Evolutionary conservation across 2,888 invertebrate genomes (phyloP).

Genomic region (Eupithecia tripunctaria): DNA sequence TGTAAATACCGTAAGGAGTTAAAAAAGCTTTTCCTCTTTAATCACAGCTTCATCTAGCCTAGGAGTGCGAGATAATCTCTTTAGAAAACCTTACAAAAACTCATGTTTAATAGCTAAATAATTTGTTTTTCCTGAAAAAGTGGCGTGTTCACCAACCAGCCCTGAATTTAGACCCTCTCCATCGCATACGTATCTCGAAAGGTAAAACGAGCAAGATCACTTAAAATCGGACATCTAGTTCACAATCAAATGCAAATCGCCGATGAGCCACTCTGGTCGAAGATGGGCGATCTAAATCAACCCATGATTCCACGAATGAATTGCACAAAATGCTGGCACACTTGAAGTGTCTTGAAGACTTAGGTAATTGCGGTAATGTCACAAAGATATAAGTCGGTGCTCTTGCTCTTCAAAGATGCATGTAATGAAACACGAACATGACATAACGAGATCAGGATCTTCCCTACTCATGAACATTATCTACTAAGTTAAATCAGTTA

Average conservation of each 20-base stretch:
- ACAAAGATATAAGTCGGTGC: not conserved
- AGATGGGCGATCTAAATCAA: not conserved
- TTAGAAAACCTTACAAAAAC: not conserved
- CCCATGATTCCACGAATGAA: not conserved
- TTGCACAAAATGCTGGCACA: not conserved
- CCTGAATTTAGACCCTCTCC: conserved; percentile 42
- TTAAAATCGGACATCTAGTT: conserved; percentile 58
- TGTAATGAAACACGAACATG: not conserved
- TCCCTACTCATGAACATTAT: not conserved
- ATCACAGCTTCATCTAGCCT: not conserved
- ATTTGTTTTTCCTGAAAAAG: not conserved
- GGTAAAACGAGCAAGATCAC: conserved; percentile 73
- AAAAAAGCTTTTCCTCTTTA: not conserved
- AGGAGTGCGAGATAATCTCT: too few relatives aligned
- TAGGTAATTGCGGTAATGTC: not conserved
- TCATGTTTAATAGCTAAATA: not conserved
- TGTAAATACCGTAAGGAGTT: not conserved
- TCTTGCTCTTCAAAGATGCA: not conserved
- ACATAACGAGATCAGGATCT: not conserved
- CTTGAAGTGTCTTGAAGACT: not conserved
- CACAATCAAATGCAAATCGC: conserved; percentile 36
- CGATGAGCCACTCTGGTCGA: not conserved
- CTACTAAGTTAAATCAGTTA: not conserved
- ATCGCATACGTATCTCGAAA: conserved; percentile 56
- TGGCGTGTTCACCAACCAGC: conserved; percentile 21